Base-by-base conservation (phyloP, 2,888 invertebrate genomes). In the Boloria selene region DNA sequence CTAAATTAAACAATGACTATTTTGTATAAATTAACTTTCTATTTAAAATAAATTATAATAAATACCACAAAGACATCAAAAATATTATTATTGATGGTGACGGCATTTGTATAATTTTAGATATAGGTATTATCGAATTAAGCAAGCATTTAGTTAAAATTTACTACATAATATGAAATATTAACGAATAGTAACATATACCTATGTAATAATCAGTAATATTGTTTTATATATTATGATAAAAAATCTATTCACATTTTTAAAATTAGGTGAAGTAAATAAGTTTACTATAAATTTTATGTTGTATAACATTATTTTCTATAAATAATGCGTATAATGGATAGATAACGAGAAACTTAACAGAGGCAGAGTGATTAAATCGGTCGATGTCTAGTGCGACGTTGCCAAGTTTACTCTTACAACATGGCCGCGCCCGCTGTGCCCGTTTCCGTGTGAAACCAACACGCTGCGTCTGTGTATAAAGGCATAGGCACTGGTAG, bases 401-500 rank as follows among this genome's bases (percentile, higher is more conserved):
- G 91, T 92, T 92, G 91, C 91, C 91, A 88, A 82, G 82, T 87
- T 85, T 88, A 86, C 85, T 84, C 86, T 88, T 88, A 89, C 90
- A 89, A 90, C 90, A 90, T 90, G 90, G 90, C 91, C 85, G 89
- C 87, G 83, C 84, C 87, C 85, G 84, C 83, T 87, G 88, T 88
- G 88, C 87, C 88, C 89, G 90, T 92, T 92, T 91, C 90, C 90
- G 90, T 90, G 90, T 91, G 91, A 92, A 90, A 91, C 89, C 88
- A 81, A 88, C 83, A 84, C 81, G 83, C 79, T 82, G 85, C 82
- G 87, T 82, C 85, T 86, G 87, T 88, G 86, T 87, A 84, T 87
- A 83, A 68, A 71, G 71, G 69, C 72, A 73, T 67, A 69, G 69
- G 59, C 70, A 67, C 69, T 70, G 65, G 74, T 73, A 70, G 75